Percentiles rank a stretch among this genome's conserved stretches.
These are phyloP conservation scores for Chloroceryle amazona DNA, from an alignment of 2,797 vertebrate species.

Conservation along the genomic window DNA sequence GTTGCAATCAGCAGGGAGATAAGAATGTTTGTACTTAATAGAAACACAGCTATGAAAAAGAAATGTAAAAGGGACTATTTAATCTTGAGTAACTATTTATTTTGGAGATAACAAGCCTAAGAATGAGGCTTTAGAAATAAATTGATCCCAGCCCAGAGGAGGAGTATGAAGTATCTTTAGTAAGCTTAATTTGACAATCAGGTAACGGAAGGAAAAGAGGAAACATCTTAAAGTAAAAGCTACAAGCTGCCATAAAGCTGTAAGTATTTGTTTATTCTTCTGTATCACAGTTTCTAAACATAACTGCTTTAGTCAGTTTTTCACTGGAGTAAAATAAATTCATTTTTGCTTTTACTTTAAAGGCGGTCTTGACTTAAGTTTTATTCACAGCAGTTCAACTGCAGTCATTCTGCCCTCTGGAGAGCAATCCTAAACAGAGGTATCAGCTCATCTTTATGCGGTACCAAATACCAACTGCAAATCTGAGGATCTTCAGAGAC, in stretches of 20 bases:
- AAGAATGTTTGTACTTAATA: background rate
- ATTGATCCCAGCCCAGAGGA: background rate
- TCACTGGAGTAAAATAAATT: conserved; percentile 40
- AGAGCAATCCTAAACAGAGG: background rate
- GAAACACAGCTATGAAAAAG: background rate
- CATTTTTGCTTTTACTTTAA: conserved; percentile 11
- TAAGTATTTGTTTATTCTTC: conserved; percentile 3
- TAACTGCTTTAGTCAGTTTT: background rate
- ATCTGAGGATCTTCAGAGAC: background rate
- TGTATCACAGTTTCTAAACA: background rate
- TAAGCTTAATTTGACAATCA: background rate
- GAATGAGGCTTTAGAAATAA: background rate
- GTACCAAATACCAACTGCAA: background rate
- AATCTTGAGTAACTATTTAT: background rate
- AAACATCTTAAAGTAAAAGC: conserved; percentile 6
- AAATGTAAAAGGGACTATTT: background rate
- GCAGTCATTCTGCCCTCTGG: background rate
- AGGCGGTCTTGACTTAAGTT: background rate
- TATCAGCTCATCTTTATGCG: background rate
- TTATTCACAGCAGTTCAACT: background rate
- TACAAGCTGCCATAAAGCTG: background rate
- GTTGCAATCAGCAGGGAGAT: background rate
- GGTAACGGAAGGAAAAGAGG: background rate
- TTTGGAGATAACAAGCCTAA: background rate
- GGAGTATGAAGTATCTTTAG: background rate